These are phyloP conservation scores for Microtus richardsoni DNA, from an alignment of 2,113 vertebrate genomes.

Conservation along the genomic window DNA sequence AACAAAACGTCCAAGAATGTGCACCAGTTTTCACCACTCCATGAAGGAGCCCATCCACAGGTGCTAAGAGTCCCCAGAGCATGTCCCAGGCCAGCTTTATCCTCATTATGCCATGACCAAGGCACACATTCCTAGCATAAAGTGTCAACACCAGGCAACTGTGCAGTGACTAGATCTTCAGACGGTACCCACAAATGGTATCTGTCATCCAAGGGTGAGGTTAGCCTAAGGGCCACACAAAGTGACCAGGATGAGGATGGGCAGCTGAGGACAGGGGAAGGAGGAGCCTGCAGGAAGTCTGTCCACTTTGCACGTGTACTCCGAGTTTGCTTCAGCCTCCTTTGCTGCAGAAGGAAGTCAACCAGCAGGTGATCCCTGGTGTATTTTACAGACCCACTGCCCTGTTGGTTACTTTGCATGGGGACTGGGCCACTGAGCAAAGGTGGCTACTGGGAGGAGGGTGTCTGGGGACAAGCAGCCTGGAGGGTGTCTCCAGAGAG, in stretches of 20 bases:
- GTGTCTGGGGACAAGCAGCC: neutral
- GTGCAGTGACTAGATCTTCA: neutral
- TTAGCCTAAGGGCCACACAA: neutral
- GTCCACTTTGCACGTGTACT: rapidly evolving
- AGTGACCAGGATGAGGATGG: neutral
- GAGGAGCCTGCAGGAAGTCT: neutral
- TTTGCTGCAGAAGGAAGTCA: neutral
- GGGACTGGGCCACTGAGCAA: neutral
- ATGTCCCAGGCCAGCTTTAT: neutral
- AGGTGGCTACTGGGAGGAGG: neutral
- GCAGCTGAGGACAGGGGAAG: neutral
- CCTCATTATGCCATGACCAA: rapidly evolving
- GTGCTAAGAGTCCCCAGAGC: neutral
- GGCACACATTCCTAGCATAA: neutral
- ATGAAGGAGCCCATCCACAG: neutral
- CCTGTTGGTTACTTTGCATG: neutral
- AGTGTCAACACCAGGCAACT: neutral
- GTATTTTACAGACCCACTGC: rapidly evolving
- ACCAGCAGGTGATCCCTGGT: neutral
- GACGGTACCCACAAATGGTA: neutral
- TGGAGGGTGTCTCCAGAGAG: neutral
- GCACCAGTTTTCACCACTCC: neutral
- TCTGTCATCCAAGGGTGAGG: neutral
- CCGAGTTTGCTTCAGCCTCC: rapidly evolving
- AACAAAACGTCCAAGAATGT: neutral